Conservation (phyloP, 2,113 vertebrate genomes). For the Pyxicephalus adspersus region DNA sequence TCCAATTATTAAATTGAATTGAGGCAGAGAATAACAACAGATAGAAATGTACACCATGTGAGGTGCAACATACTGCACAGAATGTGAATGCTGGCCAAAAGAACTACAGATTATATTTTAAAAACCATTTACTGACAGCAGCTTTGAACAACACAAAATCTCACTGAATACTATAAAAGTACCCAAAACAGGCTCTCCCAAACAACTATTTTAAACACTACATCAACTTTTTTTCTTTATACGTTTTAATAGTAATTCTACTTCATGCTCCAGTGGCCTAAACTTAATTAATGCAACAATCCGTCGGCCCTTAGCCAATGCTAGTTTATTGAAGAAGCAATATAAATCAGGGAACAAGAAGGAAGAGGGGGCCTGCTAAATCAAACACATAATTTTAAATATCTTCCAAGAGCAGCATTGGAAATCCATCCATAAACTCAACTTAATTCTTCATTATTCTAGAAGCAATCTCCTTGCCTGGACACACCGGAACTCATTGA, state of each 20-base stretch:
- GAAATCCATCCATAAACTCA: constrained; percentile 11
- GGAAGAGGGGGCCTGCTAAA: background rate
- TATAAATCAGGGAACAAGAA: constrained; percentile 11
- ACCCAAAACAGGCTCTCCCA: background rate
- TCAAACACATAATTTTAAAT: constrained; percentile 25
- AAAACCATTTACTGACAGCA: background rate
- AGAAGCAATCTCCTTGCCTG: background rate
- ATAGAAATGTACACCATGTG: no score
- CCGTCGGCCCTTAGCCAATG: constrained; percentile 12
- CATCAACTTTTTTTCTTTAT: background rate
- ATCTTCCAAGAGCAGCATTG: background rate
- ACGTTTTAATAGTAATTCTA: constrained; percentile 12
- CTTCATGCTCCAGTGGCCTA: constrained; percentile 25
- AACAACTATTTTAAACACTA: constrained; percentile 16
- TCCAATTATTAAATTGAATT: no score
- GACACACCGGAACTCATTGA: constrained; percentile 26
- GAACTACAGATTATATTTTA: background rate
- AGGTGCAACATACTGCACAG: no score
- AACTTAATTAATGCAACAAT: constrained; percentile 25
- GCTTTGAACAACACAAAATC: background rate
- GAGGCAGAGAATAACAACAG: no score
- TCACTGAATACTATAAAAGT: background rate
- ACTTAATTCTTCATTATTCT: constrained; percentile 32
- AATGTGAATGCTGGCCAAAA: background rate
- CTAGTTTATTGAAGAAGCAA: constrained; percentile 5